Conservation (phyloP, 2,113 vertebrate species). For the Sinosuthora webbiana region DNA sequence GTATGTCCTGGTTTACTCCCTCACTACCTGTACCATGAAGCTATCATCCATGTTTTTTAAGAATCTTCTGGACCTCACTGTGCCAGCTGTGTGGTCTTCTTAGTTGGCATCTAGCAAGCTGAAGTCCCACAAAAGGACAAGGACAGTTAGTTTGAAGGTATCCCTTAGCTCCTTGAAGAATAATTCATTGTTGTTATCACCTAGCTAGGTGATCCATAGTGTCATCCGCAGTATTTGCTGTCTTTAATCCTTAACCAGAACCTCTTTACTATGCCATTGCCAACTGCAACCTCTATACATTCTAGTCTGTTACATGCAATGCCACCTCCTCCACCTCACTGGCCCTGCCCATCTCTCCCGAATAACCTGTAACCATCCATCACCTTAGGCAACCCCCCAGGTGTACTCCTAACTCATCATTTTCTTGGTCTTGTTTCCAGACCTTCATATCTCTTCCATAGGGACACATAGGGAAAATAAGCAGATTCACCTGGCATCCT, state of each 20-base stretch:
- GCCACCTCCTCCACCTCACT: not conserved
- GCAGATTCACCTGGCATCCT: not conserved
- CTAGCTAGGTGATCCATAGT: not conserved
- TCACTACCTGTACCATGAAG: not conserved
- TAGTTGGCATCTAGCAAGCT: not conserved
- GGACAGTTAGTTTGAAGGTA: not conserved
- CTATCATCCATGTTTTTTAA: not conserved
- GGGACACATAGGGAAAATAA: not conserved
- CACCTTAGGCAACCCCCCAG: not conserved
- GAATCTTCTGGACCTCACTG: not conserved
- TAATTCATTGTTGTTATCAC: too few relatives aligned
- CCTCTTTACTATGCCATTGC: not conserved
- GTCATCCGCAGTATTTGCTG: too few relatives aligned
- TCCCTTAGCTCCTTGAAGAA: not conserved
- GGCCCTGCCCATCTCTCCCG: not conserved
- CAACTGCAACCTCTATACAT: not conserved
- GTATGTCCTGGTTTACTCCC: not conserved
- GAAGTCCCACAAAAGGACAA: not conserved
- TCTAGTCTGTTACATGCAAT: not conserved
- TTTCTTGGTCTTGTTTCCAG: not conserved
- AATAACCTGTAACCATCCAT: not conserved
- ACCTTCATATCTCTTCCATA: not conserved
- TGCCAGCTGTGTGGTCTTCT: not conserved
- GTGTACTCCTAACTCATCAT: not conserved
- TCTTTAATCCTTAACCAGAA: not conserved